Evolutionary conservation across 2,888 invertebrate species (phyloP).

Genomic region (Scaptomyza cyrtandrae): DNA sequence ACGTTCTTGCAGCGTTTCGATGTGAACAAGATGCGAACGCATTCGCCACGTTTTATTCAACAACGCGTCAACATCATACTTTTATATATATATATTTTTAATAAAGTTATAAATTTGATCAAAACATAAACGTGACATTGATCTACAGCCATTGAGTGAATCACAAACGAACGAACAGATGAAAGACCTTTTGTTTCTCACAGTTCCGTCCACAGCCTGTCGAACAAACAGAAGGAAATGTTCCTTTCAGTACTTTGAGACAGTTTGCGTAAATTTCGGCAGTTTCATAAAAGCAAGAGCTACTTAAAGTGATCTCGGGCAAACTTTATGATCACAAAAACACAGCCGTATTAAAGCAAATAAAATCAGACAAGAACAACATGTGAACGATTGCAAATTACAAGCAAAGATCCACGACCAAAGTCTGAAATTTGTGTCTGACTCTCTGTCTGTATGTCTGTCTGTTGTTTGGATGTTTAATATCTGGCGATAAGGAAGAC

Average conservation of each 20-base stretch:
- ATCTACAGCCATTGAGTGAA: constrained; percentile 60
- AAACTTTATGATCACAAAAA: constrained; percentile 66
- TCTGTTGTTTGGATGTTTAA: constrained; percentile 34
- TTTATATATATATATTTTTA: constrained; percentile 59
- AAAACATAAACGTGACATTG: constrained; percentile 73
- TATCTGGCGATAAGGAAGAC: constrained; percentile 60
- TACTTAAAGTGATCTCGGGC: constrained; percentile 58
- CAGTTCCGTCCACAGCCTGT: constrained; percentile 9
- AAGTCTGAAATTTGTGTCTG: constrained; percentile 9
- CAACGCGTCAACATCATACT: constrained; percentile 13
- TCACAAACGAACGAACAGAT: constrained; percentile 30
- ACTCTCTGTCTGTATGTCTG: constrained; percentile 19
- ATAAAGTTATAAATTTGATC: constrained; percentile 75
- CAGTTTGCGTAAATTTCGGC: constrained; percentile 71
- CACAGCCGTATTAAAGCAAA: constrained; percentile 66
- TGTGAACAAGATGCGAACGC: constrained; percentile 20
- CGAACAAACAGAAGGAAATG: constrained; percentile 42
- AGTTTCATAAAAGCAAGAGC: constrained; percentile 61
- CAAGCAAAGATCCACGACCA: constrained; percentile 53
- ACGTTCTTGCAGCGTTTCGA: constrained; percentile 2
- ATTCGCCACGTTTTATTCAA: constrained; percentile 18
- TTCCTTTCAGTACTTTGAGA: constrained; percentile 38
- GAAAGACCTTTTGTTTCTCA: constrained; percentile 59
- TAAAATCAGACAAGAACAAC: constrained; percentile 75
- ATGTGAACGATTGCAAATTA: constrained; percentile 80